Conservation (phyloP, 2,888 invertebrate species). For the Drosophila niveifrons region DNA sequence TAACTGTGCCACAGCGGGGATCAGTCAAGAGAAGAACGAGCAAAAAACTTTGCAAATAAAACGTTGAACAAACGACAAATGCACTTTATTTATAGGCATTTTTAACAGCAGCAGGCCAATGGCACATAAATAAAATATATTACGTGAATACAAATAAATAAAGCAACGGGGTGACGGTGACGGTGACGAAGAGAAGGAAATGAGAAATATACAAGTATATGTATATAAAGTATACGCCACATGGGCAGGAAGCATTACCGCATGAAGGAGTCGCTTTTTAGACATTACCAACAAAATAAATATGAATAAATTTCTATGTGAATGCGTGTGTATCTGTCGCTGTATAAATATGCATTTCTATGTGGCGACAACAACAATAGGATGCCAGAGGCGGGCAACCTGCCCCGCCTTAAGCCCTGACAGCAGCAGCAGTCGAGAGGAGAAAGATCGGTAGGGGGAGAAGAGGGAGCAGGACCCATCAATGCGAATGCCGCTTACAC, state of each 20-base stretch:
- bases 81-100: conserved; percentile 74
- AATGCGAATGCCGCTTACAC: conserved; percentile 72
- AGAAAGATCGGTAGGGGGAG: neutral
- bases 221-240: conserved; percentile 57
- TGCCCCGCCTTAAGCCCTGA: conserved; percentile 2
- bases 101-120: conserved; percentile 75
- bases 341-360: conserved; percentile 39
- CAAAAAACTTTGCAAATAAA: conserved; percentile 48
- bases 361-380: conserved; percentile 53
- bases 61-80: conserved; percentile 53
- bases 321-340: conserved; percentile 9
- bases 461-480: conserved; percentile 28
- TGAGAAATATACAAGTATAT: conserved; percentile 34
- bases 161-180: conserved; percentile 49
- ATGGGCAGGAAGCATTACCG: conserved; percentile 52
- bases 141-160: conserved; percentile 64
- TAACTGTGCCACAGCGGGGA: conserved; percentile 59
- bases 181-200: conserved; percentile 33
- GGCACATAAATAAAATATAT: conserved; percentile 69
- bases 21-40: conserved; percentile 10
- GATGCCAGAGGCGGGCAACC: neutral
- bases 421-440: neutral
- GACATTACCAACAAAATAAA: conserved; percentile 67
- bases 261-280: conserved; percentile 62
- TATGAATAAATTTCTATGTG: conserved; percentile 44